Conservation (phyloP, 2,888 invertebrate species). For the Tiliacea citrago region DNA sequence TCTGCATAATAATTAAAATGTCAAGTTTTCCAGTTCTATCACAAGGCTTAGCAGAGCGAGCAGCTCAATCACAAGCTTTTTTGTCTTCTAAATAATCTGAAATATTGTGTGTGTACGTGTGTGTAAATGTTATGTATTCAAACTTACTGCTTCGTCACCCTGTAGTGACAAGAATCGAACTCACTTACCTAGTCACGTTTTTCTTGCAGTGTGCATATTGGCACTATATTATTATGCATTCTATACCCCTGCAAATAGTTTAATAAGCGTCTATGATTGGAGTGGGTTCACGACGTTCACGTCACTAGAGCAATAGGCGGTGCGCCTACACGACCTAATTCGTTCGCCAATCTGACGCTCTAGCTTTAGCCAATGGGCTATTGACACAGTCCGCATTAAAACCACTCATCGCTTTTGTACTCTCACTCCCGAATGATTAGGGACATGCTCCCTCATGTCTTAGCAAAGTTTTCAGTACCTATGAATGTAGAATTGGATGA, state of each 20-base stretch:
- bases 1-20: too few relatives aligned
- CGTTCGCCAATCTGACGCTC: constrained; percentile 1
- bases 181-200: background rate
- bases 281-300: background rate
- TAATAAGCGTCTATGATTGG: background rate
- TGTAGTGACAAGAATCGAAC: background rate
- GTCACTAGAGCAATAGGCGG: background rate
- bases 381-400: constrained; percentile 3
- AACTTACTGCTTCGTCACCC: background rate
- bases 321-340: constrained; percentile 9
- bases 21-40: too few relatives aligned
- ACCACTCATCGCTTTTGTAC: background rate
- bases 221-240: background rate
- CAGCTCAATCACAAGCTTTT: too few relatives aligned
- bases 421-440: background rate
- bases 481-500: background rate
- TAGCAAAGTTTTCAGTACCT: background rate
- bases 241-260: background rate
- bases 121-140: too few relatives aligned
- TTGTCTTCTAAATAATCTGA: too few relatives aligned
- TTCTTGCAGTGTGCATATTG: background rate
- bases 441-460: background rate
- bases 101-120: too few relatives aligned
- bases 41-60: too few relatives aligned
- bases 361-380: background rate